These are phyloP conservation scores for Chalcis sispes DNA, from an alignment of 2,888 invertebrate species.

Conservation along the genomic window DNA sequence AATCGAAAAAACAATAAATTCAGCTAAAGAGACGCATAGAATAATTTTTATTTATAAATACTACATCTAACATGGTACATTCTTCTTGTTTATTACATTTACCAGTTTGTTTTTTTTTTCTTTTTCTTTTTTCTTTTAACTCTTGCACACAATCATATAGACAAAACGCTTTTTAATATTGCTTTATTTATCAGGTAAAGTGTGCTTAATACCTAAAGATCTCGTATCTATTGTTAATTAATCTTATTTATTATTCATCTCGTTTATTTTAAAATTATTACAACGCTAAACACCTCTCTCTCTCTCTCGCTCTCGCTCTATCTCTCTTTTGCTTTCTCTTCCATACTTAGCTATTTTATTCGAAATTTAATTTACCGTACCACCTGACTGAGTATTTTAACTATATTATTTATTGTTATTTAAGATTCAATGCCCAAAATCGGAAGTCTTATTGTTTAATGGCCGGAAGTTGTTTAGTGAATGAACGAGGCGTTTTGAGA, in stretches of 20 bases:
- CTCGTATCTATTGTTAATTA: too few species aligned
- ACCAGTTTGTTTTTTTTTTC: constrained; percentile 29
- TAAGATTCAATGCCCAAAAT: constrained; percentile 51
- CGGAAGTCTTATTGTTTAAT: constrained; percentile 55
- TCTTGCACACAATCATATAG: constrained; percentile 62
- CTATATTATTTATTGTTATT: constrained; percentile 27
- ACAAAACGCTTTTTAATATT: constrained; percentile 69
- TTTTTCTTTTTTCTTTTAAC: constrained; percentile 31
- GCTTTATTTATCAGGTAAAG: constrained; percentile 73
- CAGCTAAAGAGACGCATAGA: constrained; percentile 69
- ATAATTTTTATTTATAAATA: constrained; percentile 61
- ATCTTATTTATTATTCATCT: too few species aligned
- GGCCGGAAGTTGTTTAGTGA: constrained; percentile 54
- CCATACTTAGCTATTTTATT: constrained; percentile 3
- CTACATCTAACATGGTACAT: constrained; percentile 69
- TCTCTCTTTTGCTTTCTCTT: constrained; percentile 18
- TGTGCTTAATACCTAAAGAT: constrained; percentile 68
- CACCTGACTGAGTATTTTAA: constrained; percentile 7
- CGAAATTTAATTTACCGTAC: constrained; percentile 3
- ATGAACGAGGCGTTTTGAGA: constrained; percentile 23
- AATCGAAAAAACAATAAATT: constrained; percentile 71
- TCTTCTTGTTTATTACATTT: constrained; percentile 51
- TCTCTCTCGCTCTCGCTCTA: too few species aligned
- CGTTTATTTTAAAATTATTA: too few species aligned
- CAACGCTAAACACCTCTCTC: too few species aligned